Conservation (phyloP, 2,113 vertebrate genomes). For the Clarias macrocephalus region DNA sequence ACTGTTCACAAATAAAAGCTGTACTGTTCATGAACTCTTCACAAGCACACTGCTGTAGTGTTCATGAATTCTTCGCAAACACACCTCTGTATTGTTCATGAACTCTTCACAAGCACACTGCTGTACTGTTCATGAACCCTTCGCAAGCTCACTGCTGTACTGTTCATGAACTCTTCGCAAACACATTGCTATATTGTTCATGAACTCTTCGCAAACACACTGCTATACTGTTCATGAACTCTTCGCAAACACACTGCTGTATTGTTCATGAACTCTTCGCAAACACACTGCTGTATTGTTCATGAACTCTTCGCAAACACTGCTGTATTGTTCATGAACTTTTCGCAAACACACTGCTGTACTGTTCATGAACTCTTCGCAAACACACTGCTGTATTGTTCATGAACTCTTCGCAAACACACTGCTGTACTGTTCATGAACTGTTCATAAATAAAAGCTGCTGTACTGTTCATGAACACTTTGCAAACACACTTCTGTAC, state of each 20-base stretch:
- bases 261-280: no score
- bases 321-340: background rate
- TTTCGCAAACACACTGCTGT: background rate
- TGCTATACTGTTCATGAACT: background rate
- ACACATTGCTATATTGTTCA: background rate
- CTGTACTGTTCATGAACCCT: no score
- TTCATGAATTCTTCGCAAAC: background rate
- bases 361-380: background rate
- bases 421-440: background rate
- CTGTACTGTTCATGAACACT: background rate
- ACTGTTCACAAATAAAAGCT: background rate
- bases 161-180: background rate
- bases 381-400: background rate
- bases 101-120: background rate
- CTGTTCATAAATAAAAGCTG: background rate
- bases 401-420: no score
- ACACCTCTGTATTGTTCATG: background rate
- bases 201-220: background rate
- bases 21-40: no score
- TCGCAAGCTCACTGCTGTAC: background rate
- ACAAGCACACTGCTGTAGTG: background rate
- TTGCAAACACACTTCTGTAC: background rate
- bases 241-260: no score
- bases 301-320: background rate
- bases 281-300: background rate